Base-by-base conservation (phyloP, 2,113 vertebrate species). In the Misgurnus anguillicaudatus region DNA sequence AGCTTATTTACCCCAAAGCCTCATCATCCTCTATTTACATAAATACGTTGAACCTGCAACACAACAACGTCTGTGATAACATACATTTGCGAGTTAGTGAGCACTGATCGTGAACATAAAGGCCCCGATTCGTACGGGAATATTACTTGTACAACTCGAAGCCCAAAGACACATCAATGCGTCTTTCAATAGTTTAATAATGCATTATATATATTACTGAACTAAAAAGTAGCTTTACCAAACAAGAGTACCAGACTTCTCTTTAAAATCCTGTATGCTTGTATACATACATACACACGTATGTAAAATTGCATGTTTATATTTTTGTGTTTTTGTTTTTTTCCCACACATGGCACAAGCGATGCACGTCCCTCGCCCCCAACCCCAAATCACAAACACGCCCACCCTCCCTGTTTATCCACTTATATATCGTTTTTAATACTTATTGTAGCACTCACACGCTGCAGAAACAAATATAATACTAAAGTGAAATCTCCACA, bases 21-120 rank as follows among this genome's bases (percentile, higher is more conserved):
- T 53, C 47, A 48, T 62, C 55, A 81, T 84, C 88, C 86, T 92
- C 93, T 99, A 98, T 99, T 96, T 99, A 99, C 97, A 98, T 98
- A 98, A 99, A 98, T 98, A 98, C 94, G 97, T 99, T 99, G 97
- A 98, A 98, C 97, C 97, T 98, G 97, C 97, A 99, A 99, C 97
- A 98, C 98, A 95, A 98, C 97, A 97, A 95, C 95, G 96, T 97
- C 95, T 97, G 97, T 96, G 92, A 95, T 63, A 96, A 98, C 95
- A 96, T 95, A 97, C 95, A 96, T 95, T 96, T 99, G 77, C 65
- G 68, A 95, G 95, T 95, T 94, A 98, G 94, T 95, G 95, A 95
- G 94, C 95, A 95, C 94, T 94, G 94, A 94, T 94, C 95, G 94
- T 96, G 94, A 87, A 84, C 94, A 94, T 92, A 93, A 94, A 95